phyloP scores from a whole-genome alignment of 2,797 vertebrate genomes.

The Emys orbicularis region DNA sequence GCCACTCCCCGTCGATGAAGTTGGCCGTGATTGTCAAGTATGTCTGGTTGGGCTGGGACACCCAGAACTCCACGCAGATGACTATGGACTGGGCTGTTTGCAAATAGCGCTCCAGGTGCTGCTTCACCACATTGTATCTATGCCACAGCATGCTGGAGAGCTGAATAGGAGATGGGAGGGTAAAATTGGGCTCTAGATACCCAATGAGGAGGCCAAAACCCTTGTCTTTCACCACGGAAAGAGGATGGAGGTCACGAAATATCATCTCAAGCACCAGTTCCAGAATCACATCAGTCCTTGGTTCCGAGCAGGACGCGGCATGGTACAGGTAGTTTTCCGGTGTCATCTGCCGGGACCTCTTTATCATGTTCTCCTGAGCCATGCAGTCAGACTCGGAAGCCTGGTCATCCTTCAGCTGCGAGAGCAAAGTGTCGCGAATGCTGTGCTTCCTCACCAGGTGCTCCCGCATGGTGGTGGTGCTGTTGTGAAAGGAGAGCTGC shows the following conservation, averaged over 20 bases:
- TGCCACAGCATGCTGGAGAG: conserved; percentile 75
- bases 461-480: conserved; percentile 80
- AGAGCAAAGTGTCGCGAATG: conserved; percentile 59
- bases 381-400: conserved; percentile 45
- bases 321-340: neutral
- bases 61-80: conserved; percentile 77
- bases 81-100: conserved; percentile 62
- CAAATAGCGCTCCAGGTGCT: conserved; percentile 74
- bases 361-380: conserved; percentile 50
- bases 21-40: conserved; percentile 71
- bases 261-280: conserved; percentile 80
- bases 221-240: conserved; percentile 78
- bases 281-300: conserved; percentile 60
- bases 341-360: neutral
- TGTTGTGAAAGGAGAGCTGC: conserved; percentile 82
- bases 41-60: conserved; percentile 55
- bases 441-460: conserved; percentile 80
- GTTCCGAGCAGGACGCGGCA: conserved; percentile 25
- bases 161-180: conserved; percentile 64
- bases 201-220: conserved; percentile 78
- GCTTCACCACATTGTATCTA: conserved; percentile 72
- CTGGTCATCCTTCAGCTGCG: conserved; percentile 38
- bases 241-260: conserved; percentile 78
- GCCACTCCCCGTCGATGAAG: conserved; percentile 80
- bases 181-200: conserved; percentile 76